Conservation (phyloP, 2,888 invertebrate species). For the Actias luna region DNA sequence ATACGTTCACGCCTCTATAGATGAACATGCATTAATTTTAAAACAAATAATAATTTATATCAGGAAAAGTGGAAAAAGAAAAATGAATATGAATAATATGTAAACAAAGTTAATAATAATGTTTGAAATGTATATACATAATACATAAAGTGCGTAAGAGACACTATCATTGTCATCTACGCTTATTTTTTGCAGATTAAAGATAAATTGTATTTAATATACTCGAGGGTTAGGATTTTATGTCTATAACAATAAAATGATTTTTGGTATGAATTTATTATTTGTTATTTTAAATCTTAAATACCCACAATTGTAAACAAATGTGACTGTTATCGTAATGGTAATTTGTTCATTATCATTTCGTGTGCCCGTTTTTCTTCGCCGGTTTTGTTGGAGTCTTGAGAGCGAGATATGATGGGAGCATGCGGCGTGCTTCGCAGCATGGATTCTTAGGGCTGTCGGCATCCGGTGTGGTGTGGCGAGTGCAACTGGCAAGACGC, state of each 20-base stretch:
- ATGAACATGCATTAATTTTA: not conserved
- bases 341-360: not conserved
- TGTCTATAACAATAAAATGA: no score
- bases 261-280: no score
- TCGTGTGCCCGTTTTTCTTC: not conserved
- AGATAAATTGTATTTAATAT: no score
- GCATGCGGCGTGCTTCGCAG: constrained; percentile 24
- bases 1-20: not conserved
- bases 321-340: not conserved
- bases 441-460: constrained; percentile 44
- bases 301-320: no score
- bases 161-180: not conserved
- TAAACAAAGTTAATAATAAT: not conserved
- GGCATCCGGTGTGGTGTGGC: constrained; percentile 57
- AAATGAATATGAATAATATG: not conserved
- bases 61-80: no score
- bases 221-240: no score
- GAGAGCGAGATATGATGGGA: constrained; percentile 4
- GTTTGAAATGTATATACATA: not conserved
- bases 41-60: not conserved
- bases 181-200: no score
- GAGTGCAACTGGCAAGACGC: constrained; percentile 65
- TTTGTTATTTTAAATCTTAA: no score
- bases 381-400: not conserved
- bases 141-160: not conserved